Evolutionary conservation across 2,888 invertebrate genomes (phyloP).

Genomic region (Bursaphelenchus okinawaensis): DNA sequence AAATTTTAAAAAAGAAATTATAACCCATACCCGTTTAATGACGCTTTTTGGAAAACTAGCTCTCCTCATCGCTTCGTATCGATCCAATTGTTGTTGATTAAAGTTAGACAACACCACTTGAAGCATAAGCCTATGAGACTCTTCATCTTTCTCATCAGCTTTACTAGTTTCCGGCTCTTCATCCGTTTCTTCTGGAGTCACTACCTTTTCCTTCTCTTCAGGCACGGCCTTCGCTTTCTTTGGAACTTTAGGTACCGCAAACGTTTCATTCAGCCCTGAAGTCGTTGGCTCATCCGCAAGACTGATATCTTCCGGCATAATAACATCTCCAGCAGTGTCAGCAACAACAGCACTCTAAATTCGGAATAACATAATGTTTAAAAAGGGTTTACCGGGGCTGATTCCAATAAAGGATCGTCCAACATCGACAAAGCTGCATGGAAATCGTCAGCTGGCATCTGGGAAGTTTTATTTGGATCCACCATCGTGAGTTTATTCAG

Average conservation of each 20-base stretch:
- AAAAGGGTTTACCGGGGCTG: background rate
- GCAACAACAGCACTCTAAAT: background rate
- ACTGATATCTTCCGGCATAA: background rate
- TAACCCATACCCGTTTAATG: conserved; percentile 64
- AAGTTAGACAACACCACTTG: conserved; percentile 90
- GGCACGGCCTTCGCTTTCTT: background rate
- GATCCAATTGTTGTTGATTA: conserved; percentile 90
- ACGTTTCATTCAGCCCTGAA: background rate
- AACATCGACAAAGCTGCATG: conserved; percentile 20
- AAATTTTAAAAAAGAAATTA: conserved; percentile 11
- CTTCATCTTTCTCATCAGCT: conserved; percentile 15
- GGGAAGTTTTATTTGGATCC: background rate
- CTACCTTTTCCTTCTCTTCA: background rate
- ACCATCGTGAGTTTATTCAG: too few species aligned
- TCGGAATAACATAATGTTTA: background rate
- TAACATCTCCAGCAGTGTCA: background rate
- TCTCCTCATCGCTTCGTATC: conserved; percentile 96
- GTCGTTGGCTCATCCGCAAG: background rate
- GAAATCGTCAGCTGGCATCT: conserved; percentile 12
- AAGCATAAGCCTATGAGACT: conserved; percentile 34
- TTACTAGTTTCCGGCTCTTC: background rate
- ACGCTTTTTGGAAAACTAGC: conserved; percentile 96
- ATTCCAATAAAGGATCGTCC: conserved; percentile 12
- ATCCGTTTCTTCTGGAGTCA: conserved; percentile 4
- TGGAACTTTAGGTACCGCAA: background rate